These are phyloP conservation scores for Dermolepida albohirtum DNA, from an alignment of 2,888 invertebrate genomes.

Conservation along the genomic window DNA sequence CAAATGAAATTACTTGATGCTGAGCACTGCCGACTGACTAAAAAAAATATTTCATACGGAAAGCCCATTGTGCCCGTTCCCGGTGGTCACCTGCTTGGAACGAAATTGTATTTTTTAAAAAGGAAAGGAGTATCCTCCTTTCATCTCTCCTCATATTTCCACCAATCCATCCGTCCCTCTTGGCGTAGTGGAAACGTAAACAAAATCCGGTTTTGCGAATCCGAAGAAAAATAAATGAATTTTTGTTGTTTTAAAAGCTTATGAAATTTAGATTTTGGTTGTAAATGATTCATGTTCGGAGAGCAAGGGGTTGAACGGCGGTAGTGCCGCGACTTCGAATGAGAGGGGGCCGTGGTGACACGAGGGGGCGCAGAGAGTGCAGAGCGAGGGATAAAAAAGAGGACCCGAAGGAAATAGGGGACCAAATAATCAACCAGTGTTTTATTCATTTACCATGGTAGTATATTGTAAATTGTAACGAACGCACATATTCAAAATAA, in stretches of 20 bases:
- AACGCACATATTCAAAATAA: too few relatives aligned
- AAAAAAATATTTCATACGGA: too few relatives aligned
- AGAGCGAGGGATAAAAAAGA: constrained; percentile 2
- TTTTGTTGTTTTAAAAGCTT: constrained; percentile 14
- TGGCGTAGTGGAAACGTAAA: too few relatives aligned
- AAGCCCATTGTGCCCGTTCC: too few relatives aligned
- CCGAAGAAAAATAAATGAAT: constrained; percentile 8
- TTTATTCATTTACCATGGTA: constrained; percentile 17
- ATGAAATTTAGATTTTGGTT: constrained; percentile 19
- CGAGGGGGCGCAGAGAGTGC: neutral
- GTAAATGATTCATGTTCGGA: constrained; percentile 13
- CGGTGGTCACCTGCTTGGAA: too few relatives aligned
- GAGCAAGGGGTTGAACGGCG: neutral
- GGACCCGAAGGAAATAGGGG: constrained; percentile 11
- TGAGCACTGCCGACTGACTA: too few relatives aligned
- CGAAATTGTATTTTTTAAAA: too few relatives aligned
- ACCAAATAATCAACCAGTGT: constrained; percentile 18
- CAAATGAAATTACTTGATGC: too few relatives aligned
- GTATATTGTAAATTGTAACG: neutral
- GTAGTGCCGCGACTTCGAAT: neutral
- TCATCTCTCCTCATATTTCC: too few relatives aligned
- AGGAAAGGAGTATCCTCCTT: too few relatives aligned
- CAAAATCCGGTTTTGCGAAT: neutral
- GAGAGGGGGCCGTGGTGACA: neutral
- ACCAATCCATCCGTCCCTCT: too few relatives aligned